Conservation (phyloP, 37 sponge, comb jelly and placozoan species). For the Dysidea cf. avara region DNA sequence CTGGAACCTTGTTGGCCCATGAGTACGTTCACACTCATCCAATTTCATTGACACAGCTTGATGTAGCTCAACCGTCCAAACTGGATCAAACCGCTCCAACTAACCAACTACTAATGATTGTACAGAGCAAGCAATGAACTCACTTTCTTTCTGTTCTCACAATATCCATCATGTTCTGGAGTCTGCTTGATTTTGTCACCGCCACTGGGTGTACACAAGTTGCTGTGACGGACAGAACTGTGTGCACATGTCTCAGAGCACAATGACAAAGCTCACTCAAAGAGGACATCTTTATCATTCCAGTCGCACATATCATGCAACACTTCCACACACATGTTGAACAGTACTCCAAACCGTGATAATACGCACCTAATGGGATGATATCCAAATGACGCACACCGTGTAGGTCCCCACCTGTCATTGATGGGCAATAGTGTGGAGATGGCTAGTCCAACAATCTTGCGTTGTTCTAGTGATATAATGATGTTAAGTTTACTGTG, state of each 20-base stretch:
- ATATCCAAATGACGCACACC: background rate
- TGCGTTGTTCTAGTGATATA: slow-evolving; percentile 33
- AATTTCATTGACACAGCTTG: slow-evolving; percentile 34
- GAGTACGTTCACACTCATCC: slow-evolving; percentile 39
- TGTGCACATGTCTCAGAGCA: background rate
- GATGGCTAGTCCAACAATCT: slow-evolving; percentile 78
- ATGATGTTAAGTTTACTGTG: slow-evolving; percentile 41
- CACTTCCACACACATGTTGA: slow-evolving; percentile 75
- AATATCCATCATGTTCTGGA: too few relatives aligned
- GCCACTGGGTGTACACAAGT: too few relatives aligned
- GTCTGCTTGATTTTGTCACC: too few relatives aligned
- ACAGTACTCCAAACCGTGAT: slow-evolving; percentile 44
- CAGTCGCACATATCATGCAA: slow-evolving; percentile 71
- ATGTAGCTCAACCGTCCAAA: slow-evolving; percentile 36
- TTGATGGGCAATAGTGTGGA: slow-evolving; percentile 60
- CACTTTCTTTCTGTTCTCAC: background rate
- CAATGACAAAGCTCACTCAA: slow-evolving; percentile 54
- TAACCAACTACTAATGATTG: slow-evolving; percentile 2
- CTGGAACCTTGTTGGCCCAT: background rate
- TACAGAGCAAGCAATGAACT: background rate
- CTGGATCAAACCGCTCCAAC: slow-evolving; percentile 55
- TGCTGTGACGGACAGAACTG: background rate
- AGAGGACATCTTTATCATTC: slow-evolving; percentile 22
- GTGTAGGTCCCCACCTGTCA: slow-evolving; percentile 42
- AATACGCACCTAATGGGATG: slow-evolving; percentile 48